A percentile compares a stretch with the other conserved stretches of the same genome.
These are phyloP conservation scores for Phalacrocorax pelagicus DNA, from an alignment of 2,113 vertebrate species.

Conservation along the genomic window DNA sequence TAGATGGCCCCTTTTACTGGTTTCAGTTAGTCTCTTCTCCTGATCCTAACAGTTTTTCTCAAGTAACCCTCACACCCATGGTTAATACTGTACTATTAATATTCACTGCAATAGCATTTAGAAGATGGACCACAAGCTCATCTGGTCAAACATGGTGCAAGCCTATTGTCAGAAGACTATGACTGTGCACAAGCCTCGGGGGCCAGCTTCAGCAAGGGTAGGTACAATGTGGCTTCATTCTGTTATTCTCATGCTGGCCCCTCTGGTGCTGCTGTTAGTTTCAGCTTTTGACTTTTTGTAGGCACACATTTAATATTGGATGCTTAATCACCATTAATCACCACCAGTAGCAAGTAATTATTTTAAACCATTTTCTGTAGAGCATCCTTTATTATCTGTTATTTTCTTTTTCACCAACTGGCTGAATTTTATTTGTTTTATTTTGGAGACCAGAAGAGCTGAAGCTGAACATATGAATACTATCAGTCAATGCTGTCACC, in stretches of 20 bases:
- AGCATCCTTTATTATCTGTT: neutral
- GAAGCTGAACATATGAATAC: neutral
- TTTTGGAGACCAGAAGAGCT: neutral
- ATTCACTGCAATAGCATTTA: neutral
- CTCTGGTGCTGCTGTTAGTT: neutral
- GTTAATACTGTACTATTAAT: neutral
- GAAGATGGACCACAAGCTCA: neutral
- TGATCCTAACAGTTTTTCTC: neutral
- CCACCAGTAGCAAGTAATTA: neutral
- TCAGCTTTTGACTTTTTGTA: neutral
- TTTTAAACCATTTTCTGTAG: neutral
- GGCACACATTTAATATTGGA: neutral
- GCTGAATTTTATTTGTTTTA: neutral
- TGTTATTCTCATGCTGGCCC: neutral
- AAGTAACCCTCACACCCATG: neutral
- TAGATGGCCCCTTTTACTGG: neutral
- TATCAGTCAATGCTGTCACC: neutral
- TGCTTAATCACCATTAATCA: neutral
- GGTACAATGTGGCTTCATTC: neutral
- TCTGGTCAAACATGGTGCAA: neutral
- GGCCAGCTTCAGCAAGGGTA: neutral
- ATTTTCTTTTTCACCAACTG: neutral
- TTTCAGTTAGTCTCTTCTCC: neutral
- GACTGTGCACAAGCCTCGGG: accelerated
- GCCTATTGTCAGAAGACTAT: neutral